A percentile compares a stretch with the other conserved stretches of the same genome.
These are phyloP conservation scores for Drosophila paramelanica DNA, from an alignment of 2,888 invertebrate genomes.

Conservation along the genomic window DNA sequence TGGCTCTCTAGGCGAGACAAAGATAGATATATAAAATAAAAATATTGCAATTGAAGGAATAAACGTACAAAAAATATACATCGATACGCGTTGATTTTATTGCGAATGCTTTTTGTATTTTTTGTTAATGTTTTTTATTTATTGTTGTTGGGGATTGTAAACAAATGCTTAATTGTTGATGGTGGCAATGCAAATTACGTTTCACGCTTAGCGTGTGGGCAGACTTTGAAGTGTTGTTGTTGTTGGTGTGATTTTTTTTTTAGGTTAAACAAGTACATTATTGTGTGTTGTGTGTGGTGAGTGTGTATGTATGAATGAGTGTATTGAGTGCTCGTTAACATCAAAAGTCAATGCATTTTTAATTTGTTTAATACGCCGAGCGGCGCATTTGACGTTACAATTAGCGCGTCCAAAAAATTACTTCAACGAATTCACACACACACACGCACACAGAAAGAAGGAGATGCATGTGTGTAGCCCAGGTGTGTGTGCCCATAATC, in stretches of 20 bases:
- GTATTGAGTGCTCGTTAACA: constrained; percentile 67
- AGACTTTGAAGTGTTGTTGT: constrained; percentile 52
- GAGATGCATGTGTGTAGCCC: background rate
- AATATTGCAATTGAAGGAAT: constrained; percentile 17
- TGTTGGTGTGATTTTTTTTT: constrained; percentile 53
- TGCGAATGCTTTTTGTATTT: constrained; percentile 14
- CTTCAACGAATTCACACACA: constrained; percentile 12
- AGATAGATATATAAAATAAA: constrained; percentile 5
- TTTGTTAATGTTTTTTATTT: constrained; percentile 20
- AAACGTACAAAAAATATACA: constrained; percentile 17
- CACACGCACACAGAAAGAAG: no score
- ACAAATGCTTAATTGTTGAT: constrained; percentile 75
- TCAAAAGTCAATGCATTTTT: constrained; percentile 73
- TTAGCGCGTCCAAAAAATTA: constrained; percentile 54
- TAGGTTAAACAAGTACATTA: constrained; percentile 65
- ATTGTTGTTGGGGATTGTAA: constrained; percentile 62
- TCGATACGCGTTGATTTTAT: constrained; percentile 41
- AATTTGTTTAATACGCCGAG: constrained; percentile 71
- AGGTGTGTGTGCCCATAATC: constrained; percentile 41
- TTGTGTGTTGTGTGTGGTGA: constrained; percentile 13
- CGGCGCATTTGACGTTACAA: constrained; percentile 65
- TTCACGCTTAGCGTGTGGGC: constrained; percentile 61
- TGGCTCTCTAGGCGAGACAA: constrained; percentile 6
- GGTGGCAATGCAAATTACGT: constrained; percentile 67
- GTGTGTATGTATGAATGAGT: constrained; percentile 21